Conservation (phyloP, 2,888 invertebrate genomes). For the Agonopterix arenella region DNA sequence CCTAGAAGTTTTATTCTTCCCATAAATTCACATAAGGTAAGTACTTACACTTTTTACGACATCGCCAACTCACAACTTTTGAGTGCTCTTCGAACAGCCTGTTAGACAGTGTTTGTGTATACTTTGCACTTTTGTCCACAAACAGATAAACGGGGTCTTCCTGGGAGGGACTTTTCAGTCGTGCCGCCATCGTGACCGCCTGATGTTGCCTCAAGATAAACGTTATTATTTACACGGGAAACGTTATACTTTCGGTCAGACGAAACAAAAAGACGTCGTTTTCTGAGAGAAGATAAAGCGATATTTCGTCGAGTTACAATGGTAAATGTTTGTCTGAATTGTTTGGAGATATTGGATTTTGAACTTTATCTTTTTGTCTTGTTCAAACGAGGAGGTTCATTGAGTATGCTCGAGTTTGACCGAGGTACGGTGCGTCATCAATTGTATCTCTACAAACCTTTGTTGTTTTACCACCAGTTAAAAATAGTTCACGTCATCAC, state of each 20-base stretch:
- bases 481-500: no score
- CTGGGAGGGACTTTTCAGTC: constrained; percentile 41
- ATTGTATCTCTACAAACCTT: no score
- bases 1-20: no score
- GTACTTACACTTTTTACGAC: background rate
- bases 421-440: no score
- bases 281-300: constrained; percentile 20
- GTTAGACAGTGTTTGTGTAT: constrained; percentile 18
- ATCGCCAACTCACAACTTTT: background rate
- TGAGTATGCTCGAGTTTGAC: no score
- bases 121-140: constrained; percentile 35
- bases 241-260: constrained; percentile 24
- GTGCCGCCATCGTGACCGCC: constrained; percentile 59
- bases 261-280: background rate
- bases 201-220: constrained; percentile 58
- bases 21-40: background rate
- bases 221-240: constrained; percentile 49
- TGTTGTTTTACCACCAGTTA: no score
- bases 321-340: no score
- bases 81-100: background rate
- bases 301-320: constrained; percentile 16
- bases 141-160: constrained; percentile 42
- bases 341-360: no score
- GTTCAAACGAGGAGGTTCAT: no score
- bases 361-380: no score